phyloP scores from a whole-genome alignment of 2,888 invertebrate genomes.

The Petrolisthes cinctipes region DNA sequence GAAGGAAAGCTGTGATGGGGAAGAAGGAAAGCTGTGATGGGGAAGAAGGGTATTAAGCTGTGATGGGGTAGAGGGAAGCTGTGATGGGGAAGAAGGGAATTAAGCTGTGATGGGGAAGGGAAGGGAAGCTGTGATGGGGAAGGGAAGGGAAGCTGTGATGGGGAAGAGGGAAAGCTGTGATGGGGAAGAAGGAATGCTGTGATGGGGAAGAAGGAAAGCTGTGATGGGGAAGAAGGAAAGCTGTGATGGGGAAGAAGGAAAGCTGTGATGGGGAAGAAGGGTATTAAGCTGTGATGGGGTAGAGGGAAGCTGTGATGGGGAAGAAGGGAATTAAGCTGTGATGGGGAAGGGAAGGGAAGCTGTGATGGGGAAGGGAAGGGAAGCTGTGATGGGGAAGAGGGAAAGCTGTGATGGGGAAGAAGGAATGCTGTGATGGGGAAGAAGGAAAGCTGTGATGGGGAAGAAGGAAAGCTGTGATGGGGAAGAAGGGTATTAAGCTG shows the following conservation, averaged over 20 bases:
- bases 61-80: slow-evolving; percentile 8
- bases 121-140: neutral
- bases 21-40: neutral
- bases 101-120: neutral
- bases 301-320: neutral
- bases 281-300: neutral
- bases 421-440: neutral
- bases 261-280: neutral
- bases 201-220: neutral
- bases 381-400: neutral
- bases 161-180: neutral
- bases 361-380: neutral
- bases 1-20: neutral
- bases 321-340: neutral
- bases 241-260: slow-evolving; percentile 17
- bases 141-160: neutral
- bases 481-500: neutral
- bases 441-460: neutral
- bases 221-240: slow-evolving; percentile 13
- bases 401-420: neutral
- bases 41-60: neutral
- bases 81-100: neutral
- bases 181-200: neutral
- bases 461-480: neutral
- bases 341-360: neutral